A percentile compares a stretch with the other conserved stretches of the same genome.
phyloP scores from a whole-genome alignment of 2,113 vertebrate genomes.

The Orthochromis malagaraziensis region DNA sequence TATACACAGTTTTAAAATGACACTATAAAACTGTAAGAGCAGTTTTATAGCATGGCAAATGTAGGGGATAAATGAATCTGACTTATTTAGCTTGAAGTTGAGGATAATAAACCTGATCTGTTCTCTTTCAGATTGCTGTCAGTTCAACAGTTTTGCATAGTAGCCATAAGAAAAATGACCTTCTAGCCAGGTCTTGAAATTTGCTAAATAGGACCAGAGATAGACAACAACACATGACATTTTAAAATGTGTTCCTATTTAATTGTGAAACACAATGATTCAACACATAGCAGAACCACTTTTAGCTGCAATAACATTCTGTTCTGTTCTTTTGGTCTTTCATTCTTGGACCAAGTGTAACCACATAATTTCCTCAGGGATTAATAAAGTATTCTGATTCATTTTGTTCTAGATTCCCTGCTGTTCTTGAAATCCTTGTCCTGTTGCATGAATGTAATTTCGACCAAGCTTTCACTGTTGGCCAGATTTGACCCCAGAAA shows the following conservation, averaged over 20 bases:
- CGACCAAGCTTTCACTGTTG: not conserved
- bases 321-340: not conserved
- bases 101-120: not conserved
- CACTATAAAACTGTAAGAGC: not conserved
- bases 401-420: not conserved
- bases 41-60: not conserved
- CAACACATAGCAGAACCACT: not conserved
- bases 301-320: not conserved
- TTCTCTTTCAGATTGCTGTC: not conserved
- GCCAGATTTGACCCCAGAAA: not conserved
- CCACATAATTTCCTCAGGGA: not conserved
- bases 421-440: accelerated
- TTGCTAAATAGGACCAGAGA: not conserved
- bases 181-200: not conserved
- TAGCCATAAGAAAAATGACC: not conserved
- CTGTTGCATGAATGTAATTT: not conserved
- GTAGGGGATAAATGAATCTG: not conserved
- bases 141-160: not conserved
- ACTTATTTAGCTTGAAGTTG: not conserved
- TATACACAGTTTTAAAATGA: not conserved
- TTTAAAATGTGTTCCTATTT: not conserved
- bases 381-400: not conserved
- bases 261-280: not conserved
- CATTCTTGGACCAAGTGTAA: not conserved
- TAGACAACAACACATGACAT: not conserved